Percentiles rank a stretch among this genome's conserved stretches.
Conservation (phyloP, 2,113 vertebrate species). For the Egretta garzetta region DNA sequence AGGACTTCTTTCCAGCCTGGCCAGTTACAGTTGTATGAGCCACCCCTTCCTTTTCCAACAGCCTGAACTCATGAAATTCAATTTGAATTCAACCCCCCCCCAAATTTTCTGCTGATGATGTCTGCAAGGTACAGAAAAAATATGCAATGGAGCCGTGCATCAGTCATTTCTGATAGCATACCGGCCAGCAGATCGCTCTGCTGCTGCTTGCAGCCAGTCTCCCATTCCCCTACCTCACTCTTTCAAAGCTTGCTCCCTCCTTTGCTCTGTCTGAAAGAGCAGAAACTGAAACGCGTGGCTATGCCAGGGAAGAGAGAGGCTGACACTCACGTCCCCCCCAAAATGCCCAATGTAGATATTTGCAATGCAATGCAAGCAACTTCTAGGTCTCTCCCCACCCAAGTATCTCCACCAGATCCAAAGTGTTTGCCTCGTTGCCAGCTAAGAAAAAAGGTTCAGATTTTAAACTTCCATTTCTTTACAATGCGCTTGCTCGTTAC, state of each 20-base stretch:
- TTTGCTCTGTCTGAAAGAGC: neutral
- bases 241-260: neutral
- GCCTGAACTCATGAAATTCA: neutral
- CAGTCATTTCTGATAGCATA: neutral
- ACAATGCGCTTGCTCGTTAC: neutral
- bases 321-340: neutral
- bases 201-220: neutral
- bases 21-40: neutral
- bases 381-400: neutral
- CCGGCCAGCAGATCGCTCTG: neutral
- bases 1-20: neutral
- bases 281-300: neutral
- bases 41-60: neutral
- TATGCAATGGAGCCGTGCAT: accelerated
- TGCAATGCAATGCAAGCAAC: neutral
- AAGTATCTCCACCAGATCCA: neutral
- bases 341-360: accelerated
- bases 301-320: neutral
- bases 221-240: neutral
- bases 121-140: neutral
- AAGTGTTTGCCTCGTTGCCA: neutral
- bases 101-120: neutral
- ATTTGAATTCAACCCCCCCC: neutral
- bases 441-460: neutral
- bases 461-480: neutral